Base-by-base conservation (phyloP, 2,888 invertebrate genomes). In the Acheta domesticus region DNA sequence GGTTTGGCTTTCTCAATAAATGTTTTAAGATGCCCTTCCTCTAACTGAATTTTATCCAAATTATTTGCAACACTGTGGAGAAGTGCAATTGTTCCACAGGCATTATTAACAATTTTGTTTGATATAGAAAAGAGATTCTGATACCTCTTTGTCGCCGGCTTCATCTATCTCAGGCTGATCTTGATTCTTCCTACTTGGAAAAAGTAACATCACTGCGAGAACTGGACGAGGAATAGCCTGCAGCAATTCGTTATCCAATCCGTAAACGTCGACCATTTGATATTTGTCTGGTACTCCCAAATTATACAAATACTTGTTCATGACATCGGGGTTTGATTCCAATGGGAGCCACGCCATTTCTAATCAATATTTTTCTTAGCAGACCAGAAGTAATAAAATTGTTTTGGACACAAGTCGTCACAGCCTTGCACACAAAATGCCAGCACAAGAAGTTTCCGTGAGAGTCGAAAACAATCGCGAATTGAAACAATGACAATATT, bases 21-120 rank as follows among this genome's bases (percentile, higher is more conserved):
- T 79, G 91, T 90, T 86, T 96, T 94, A 83, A 97, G 88, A 62
- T 91, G 89, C 1, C 95, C 95, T 84, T 93, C 92, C 50, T 90
- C 88, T 12, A 96, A 86, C 74, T 90, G 85, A 81, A 96, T 92
- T 79, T 93, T 93, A 83, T 95, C 93, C 76, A 89, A 87, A 86
- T 96, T 97, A 87, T 99, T 99, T 48, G 95, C 97, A 83, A 99
- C 90, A 83, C 96, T 92, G 86, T 99, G 99, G 80, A 99, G 93
- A 74, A 99, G 89, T 19, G 98, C 98, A 82, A 99, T 92, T 11
- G 98, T 98, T 62, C 99, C 99, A 88, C 99, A 99, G 49, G 99
- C 98, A 88, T 99, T 99, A 80, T 93, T 93, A 78, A 98, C 93
- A 80, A 92, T 92, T n/a, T 87, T 98, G 97, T 84, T 95, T 95